Conservation (phyloP, 2,113 vertebrate genomes). For the Mesembrinibis cayennensis region DNA sequence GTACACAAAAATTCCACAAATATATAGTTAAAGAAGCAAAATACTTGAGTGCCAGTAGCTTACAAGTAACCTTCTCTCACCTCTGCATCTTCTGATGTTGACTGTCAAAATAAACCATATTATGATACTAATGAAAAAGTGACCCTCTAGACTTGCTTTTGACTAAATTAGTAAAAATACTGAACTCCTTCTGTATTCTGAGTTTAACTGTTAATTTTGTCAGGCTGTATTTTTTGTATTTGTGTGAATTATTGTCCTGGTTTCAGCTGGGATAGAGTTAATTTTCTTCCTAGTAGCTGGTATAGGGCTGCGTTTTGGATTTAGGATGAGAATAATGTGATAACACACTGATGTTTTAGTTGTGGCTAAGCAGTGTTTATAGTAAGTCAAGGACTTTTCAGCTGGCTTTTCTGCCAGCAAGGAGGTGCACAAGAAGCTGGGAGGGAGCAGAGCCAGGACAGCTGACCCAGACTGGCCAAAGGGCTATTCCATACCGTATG, state of each 20-base stretch:
- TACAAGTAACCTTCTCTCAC: not conserved
- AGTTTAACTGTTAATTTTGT: not conserved
- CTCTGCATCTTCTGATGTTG: not conserved
- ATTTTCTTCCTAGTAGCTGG: not conserved
- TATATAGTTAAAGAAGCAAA: not conserved
- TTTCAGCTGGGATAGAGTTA: not conserved
- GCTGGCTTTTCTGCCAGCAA: not conserved
- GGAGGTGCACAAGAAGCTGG: not conserved
- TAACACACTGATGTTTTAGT: not conserved
- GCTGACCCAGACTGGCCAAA: not conserved
- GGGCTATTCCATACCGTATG: not conserved
- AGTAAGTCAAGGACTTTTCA: not conserved
- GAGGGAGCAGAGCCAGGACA: not conserved
- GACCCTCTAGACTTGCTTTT: not conserved
- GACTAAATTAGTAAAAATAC: not conserved
- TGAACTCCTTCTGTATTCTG: not conserved
- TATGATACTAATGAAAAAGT: not conserved
- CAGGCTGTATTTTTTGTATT: not conserved
- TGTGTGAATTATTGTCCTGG: not conserved
- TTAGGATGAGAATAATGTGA: not conserved
- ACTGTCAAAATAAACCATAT: not conserved
- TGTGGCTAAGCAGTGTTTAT: not conserved
- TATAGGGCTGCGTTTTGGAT: not conserved
- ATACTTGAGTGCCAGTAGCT: not conserved
- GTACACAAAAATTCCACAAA: not conserved